Percentiles rank a stretch among this genome's conserved stretches.
phyloP scores from a whole-genome alignment of 2,113 vertebrate species.

The Okapia johnstoni region DNA sequence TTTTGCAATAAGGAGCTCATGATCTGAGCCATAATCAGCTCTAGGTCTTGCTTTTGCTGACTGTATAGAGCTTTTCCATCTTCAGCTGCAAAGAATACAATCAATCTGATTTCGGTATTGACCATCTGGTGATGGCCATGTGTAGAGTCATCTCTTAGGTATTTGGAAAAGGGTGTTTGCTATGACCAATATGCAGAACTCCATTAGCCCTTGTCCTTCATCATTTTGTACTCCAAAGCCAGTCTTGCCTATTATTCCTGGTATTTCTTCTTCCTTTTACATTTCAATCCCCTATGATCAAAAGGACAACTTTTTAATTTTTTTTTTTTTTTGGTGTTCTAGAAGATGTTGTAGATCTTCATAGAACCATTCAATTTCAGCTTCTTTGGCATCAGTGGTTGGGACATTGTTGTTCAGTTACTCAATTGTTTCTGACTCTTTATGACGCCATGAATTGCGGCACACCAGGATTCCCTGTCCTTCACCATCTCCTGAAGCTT shows the following conservation, averaged over 20 bases:
- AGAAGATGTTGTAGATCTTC: background rate
- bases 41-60: background rate
- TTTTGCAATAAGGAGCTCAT: background rate
- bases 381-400: background rate
- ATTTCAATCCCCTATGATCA: background rate
- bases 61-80: background rate
- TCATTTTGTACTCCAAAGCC: background rate
- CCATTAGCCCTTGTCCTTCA: background rate
- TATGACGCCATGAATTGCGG: background rate
- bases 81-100: background rate
- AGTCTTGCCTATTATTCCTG: background rate
- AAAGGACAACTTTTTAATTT: background rate
- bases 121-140: background rate
- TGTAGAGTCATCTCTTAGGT: background rate
- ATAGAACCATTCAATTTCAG: background rate
- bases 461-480: background rate
- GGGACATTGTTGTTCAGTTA: background rate
- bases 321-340: background rate
- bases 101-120: background rate
- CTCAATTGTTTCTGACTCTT: background rate
- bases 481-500: background rate
- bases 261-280: background rate
- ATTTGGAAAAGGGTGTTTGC: background rate
- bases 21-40: background rate
- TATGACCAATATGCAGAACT: rapidly evolving